Conservation (phyloP, 2,888 invertebrate genomes). For the Phyto melanocephala region DNA sequence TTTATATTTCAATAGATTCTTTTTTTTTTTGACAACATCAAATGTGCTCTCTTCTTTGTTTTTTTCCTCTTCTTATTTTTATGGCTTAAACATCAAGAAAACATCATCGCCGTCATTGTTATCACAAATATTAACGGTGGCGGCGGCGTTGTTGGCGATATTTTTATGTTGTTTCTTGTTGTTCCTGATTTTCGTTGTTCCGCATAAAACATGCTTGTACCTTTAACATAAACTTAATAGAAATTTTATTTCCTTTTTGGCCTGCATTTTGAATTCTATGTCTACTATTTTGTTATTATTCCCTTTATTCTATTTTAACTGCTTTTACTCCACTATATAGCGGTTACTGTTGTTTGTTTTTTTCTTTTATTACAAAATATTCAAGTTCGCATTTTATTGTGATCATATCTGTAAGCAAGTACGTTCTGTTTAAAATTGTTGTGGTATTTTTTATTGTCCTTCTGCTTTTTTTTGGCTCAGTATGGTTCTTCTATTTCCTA, state of each 20-base stretch:
- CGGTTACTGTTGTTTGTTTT: neutral
- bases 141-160: neutral
- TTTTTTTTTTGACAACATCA: slow-evolving; percentile 17
- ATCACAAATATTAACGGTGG: slow-evolving; percentile 6
- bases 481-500: neutral
- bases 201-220: neutral
- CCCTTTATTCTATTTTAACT: neutral
- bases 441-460: neutral
- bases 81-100: slow-evolving; percentile 1
- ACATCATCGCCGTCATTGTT: neutral
- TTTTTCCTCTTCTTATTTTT: slow-evolving; percentile 7
- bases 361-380: neutral
- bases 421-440: neutral
- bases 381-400: slow-evolving; percentile 36
- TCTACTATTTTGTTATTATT: neutral
- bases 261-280: slow-evolving; percentile 1
- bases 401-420: slow-evolving; percentile 17
- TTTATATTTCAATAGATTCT: slow-evolving; percentile 1
- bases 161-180: neutral
- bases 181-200: slow-evolving; percentile 13
- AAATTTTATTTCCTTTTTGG: neutral
- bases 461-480: neutral
- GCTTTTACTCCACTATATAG: neutral
- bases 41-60: neutral
- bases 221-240: neutral